These are phyloP conservation scores for Aethes cnicana DNA, from an alignment of 2,888 invertebrate genomes.

Conservation along the genomic window DNA sequence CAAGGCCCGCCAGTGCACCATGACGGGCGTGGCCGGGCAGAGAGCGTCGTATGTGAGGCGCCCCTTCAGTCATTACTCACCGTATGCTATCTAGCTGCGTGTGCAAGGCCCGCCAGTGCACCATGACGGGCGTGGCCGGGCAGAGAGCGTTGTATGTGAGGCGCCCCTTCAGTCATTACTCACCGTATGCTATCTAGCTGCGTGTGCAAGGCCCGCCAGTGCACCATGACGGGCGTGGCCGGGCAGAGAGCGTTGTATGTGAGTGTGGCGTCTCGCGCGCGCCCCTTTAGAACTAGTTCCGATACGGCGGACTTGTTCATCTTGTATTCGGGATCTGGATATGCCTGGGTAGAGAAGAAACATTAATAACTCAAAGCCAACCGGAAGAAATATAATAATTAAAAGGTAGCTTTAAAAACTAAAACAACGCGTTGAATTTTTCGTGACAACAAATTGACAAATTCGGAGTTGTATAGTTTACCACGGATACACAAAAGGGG, in stretches of 20 bases:
- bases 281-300: constrained; percentile 81
- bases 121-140: constrained; percentile 91
- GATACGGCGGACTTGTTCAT: constrained; percentile 94
- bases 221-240: constrained; percentile 91
- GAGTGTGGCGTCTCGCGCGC: constrained; percentile 78
- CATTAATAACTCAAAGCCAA: background rate
- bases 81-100: constrained; percentile 52
- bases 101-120: constrained; percentile 94
- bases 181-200: constrained; percentile 54
- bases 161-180: constrained; percentile 73
- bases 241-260: constrained; percentile 92
- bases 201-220: constrained; percentile 91
- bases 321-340: constrained; percentile 95
- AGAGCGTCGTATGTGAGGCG: too few relatives aligned
- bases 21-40: too few relatives aligned
- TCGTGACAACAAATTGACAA: too few relatives aligned
- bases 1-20: too few relatives aligned
- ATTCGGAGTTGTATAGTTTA: too few relatives aligned
- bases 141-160: constrained; percentile 91
- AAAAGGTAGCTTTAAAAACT: too few relatives aligned
- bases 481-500: too few relatives aligned
- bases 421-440: too few relatives aligned
- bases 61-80: too few relatives aligned
- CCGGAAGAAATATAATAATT: too few relatives aligned
- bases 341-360: constrained; percentile 78